Percentiles rank a stretch among this genome's conserved stretches.
These are phyloP conservation scores for Acanthosepion pharaonis DNA, from an alignment of 2,888 invertebrate species.

Conservation along the genomic window DNA sequence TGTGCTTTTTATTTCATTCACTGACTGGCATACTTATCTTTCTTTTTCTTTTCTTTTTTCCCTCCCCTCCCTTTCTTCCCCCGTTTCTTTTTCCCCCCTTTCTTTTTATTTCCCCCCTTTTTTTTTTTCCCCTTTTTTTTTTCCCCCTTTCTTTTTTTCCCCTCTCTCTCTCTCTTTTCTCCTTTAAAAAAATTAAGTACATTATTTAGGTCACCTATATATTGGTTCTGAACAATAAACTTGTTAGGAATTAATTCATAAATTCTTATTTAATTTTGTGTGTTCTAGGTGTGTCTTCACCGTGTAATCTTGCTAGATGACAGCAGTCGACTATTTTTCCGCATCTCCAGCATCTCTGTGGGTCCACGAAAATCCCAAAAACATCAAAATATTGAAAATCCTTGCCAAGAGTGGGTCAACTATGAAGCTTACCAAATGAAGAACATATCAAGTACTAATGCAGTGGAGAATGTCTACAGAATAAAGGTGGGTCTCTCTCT, in stretches of 20 bases:
- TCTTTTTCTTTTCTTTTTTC: too few species aligned
- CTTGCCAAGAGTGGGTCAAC: slow-evolving; percentile 77
- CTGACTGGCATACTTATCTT: too few species aligned
- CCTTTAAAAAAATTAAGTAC: too few species aligned
- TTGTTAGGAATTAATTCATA: background rate
- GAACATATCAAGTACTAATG: slow-evolving; percentile 55
- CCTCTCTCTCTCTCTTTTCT: rapidly evolving
- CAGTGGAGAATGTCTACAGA: slow-evolving; percentile 71
- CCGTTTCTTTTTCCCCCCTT: too few species aligned
- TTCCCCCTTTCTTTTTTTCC: too few species aligned
- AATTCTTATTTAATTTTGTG: background rate
- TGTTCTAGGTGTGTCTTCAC: slow-evolving; percentile 76
- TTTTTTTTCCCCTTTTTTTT: too few species aligned
- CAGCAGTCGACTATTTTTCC: slow-evolving; percentile 82
- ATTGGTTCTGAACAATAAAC: background rate
- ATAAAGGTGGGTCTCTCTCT: slow-evolving; percentile 64
- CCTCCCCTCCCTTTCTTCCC: too few species aligned
- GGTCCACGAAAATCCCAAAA: slow-evolving; percentile 72
- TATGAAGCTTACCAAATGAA: slow-evolving; percentile 57
- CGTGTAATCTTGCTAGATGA: slow-evolving; percentile 83
- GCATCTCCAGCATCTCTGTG: slow-evolving; percentile 77
- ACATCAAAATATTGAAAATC: slow-evolving; percentile 69
- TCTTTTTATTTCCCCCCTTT: too few species aligned
- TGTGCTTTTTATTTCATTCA: slow-evolving; percentile 44
- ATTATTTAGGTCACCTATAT: too few species aligned